Evolutionary conservation across 2,113 vertebrate genomes (phyloP).

Genomic region (Dunckerocampus dactyliophorus): DNA sequence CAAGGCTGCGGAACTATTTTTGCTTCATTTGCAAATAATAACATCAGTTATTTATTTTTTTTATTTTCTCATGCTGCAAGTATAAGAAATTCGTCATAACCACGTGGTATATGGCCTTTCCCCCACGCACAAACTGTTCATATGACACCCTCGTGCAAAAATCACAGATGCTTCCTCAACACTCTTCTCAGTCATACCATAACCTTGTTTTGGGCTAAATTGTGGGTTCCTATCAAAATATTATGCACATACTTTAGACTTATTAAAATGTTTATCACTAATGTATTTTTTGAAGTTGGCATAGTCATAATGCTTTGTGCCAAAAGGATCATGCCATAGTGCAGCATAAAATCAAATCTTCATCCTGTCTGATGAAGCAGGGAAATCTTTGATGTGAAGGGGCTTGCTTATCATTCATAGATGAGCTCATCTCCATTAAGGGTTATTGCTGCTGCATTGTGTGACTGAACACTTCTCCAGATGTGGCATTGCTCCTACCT

Average conservation of each 20-base stretch:
- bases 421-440: conserved; percentile 63
- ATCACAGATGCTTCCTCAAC: conserved; percentile 62
- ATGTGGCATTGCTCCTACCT: conserved; percentile 18
- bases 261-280: conserved; percentile 25
- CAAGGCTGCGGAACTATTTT: too few species aligned
- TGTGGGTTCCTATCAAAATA: conserved; percentile 31
- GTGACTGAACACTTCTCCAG: conserved; percentile 47
- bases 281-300: conserved; percentile 18
- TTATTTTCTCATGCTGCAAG: too few species aligned
- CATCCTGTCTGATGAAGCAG: conserved; percentile 59
- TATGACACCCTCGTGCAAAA: conserved; percentile 32
- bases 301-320: background rate
- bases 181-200: conserved; percentile 35
- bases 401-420: conserved; percentile 67
- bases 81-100: too few species aligned
- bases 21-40: too few species aligned
- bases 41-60: too few species aligned
- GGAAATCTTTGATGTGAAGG: conserved; percentile 70
- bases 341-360: conserved; percentile 52
- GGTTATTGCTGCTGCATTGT: conserved; percentile 53
- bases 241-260: conserved; percentile 32
- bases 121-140: conserved; percentile 40
- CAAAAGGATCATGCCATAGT: conserved; percentile 2
- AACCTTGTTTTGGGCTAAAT: conserved; percentile 41
- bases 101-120: conserved; percentile 17